A percentile compares a stretch with the other conserved stretches of the same genome.
Conservation (phyloP, 2,797 vertebrate species). For the Fratercula arctica region DNA sequence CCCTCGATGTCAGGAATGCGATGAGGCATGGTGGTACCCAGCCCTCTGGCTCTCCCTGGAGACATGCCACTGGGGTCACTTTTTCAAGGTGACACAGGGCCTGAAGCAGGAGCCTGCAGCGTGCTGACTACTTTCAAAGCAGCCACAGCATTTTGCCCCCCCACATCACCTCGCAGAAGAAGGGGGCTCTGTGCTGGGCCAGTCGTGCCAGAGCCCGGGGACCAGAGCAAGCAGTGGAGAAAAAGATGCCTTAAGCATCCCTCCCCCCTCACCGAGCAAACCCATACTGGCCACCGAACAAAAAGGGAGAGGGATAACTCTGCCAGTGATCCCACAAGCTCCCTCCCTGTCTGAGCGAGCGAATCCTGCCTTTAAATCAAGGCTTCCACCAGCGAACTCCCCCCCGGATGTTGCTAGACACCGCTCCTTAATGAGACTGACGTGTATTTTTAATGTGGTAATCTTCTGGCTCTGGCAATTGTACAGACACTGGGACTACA, state of each 20-base stretch:
- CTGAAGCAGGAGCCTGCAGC: background rate
- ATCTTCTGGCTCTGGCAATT: conserved; percentile 38
- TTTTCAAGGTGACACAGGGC: background rate
- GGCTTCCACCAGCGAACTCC: background rate
- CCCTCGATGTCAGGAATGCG: rapidly evolving
- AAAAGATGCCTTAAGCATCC: background rate
- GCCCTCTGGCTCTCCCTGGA: background rate
- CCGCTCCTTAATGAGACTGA: conserved; percentile 17
- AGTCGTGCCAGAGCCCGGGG: background rate
- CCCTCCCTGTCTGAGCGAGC: background rate
- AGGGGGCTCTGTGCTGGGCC: rapidly evolving
- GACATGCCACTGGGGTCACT: background rate
- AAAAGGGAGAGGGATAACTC: background rate
- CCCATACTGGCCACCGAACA: rapidly evolving
- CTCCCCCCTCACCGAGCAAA: rapidly evolving
- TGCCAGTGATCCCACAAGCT: background rate
- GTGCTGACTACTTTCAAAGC: background rate
- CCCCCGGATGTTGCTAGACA: background rate
- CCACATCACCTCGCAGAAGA: rapidly evolving
- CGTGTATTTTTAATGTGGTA: conserved; percentile 43
- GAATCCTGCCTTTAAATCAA: conserved; percentile 9
- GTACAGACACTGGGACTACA: conserved; percentile 17
- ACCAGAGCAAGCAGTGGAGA: background rate
- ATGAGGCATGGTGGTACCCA: background rate
- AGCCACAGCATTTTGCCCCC: background rate